Conservation (phyloP, 2,113 vertebrate species). For the Lethenteron reissneri region DNA sequence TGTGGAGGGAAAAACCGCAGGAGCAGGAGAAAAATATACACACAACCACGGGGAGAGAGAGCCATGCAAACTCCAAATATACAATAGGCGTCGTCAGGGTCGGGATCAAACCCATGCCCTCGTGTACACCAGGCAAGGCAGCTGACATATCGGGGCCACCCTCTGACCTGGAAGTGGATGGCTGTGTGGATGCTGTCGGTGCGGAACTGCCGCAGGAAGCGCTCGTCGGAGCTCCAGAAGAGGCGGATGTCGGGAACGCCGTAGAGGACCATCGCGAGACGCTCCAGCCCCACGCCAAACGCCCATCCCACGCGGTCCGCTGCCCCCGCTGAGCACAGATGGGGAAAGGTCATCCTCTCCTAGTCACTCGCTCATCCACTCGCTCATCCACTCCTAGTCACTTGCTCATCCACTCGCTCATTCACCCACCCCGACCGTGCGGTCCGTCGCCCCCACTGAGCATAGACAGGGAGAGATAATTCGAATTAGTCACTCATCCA, state of each 20-base stretch:
- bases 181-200: conserved; percentile 35
- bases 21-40: neutral
- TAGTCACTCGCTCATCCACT: too few species aligned
- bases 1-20: neutral
- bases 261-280: conserved; percentile 72
- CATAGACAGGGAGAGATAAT: conserved; percentile 11
- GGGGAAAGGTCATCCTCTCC: conserved; percentile 6
- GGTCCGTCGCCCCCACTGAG: conserved; percentile 49
- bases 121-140: neutral
- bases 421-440: conserved; percentile 66
- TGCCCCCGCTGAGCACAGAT: conserved; percentile 42
- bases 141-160: conserved; percentile 8
- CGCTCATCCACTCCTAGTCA: too few species aligned
- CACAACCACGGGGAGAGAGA: neutral
- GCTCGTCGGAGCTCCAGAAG: conserved; percentile 74
- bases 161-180: conserved; percentile 50
- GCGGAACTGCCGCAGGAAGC: conserved; percentile 55
- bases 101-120: neutral
- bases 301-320: conserved; percentile 60
- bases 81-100: neutral
- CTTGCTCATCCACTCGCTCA: too few species aligned
- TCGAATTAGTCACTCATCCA: too few species aligned
- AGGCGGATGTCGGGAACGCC: conserved; percentile 69
- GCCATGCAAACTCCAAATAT: neutral
- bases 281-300: conserved; percentile 70